phyloP scores from a whole-genome alignment of 2,888 invertebrate genomes.

The Caenorhabditis panamensis region DNA sequence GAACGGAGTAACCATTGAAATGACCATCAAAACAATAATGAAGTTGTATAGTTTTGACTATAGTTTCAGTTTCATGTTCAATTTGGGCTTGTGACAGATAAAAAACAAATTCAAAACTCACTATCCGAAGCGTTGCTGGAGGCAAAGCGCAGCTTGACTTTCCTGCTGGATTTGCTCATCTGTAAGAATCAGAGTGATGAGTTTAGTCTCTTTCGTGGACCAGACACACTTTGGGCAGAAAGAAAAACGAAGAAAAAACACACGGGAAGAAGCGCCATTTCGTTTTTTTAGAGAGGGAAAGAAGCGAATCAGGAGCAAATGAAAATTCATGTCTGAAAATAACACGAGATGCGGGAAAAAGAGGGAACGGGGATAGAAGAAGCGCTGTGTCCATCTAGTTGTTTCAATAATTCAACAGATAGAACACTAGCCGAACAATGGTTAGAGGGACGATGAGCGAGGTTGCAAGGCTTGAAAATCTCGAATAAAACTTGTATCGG shows the following conservation, averaged over 20 bases:
- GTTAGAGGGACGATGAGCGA: background rate
- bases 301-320: conserved; percentile 11
- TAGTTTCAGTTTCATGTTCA: background rate
- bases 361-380: background rate
- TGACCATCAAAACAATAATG: conserved; percentile 23
- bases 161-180: conserved; percentile 62
- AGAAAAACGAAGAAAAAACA: conserved; percentile 10
- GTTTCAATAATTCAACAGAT: conserved; percentile 34
- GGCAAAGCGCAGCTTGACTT: conserved; percentile 62
- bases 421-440: conserved; percentile 33
- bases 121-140: conserved; percentile 39
- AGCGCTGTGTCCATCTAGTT: conserved; percentile 30
- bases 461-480: conserved; percentile 27
- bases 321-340: conserved; percentile 18
- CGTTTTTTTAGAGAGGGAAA: background rate
- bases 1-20: too few relatives aligned
- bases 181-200: conserved; percentile 47
- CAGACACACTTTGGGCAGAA: conserved; percentile 1
- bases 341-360: conserved; percentile 4
- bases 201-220: conserved; percentile 3
- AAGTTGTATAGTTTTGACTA: conserved; percentile 25
- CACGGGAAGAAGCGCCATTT: background rate
- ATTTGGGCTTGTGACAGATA: too few relatives aligned
- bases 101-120: conserved; percentile 36
- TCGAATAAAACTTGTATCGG: conserved; percentile 35